Base-by-base conservation (phyloP, 2,113 vertebrate genomes). In the Scalopus aquaticus region DNA sequence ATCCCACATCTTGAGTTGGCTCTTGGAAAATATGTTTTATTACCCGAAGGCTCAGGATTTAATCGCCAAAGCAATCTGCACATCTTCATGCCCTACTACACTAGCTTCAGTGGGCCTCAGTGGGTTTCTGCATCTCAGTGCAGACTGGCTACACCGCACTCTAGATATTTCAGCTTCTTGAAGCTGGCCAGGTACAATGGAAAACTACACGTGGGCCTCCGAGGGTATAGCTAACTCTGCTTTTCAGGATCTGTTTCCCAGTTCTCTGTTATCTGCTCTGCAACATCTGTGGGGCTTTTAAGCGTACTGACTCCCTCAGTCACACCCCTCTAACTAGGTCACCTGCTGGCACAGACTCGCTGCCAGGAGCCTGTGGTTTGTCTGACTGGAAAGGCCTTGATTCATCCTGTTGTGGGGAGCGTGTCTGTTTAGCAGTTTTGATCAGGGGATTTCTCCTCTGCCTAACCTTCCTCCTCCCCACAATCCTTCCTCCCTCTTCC, bases 321-420 rank as follows among this genome's bases (percentile, higher is more conserved):
- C 51, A 96, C 95, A 95, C 74, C 90, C 70, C 70, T 97, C 70
- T 95, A 96, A 96, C 74, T 96, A 96, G 95, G 96, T 96, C 91
- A 96, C 95, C 95, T 97, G 86, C 95, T 94, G 64, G 69, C 39
- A 93, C 39, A 0, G n/a, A 70, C 64, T 93, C n/a, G 82, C 42
- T 64, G 88, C 95, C 96, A 96, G 39, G 42, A 94, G 69, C 32
- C 79, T 97, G 97, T 97, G 95, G 96, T 97, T 96, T 96, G 82
- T 93, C 87, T 96, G 76, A 96, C 96, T 87, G 95, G 74, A 96
- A 95, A 95, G 82, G 24, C 76, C 94, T 97, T 95, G 96, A 96
- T 97, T 97, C 93, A 96, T 95, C 93, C 91, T 96, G 60, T 87
- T 96, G 70, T 94, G 82, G 84, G 46, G 94, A 97, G 93, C 93